Percentiles rank a stretch among this genome's conserved stretches.
Evolutionary conservation across 2,888 invertebrate species (phyloP).

Genomic region (Heteromurus nitidus): DNA sequence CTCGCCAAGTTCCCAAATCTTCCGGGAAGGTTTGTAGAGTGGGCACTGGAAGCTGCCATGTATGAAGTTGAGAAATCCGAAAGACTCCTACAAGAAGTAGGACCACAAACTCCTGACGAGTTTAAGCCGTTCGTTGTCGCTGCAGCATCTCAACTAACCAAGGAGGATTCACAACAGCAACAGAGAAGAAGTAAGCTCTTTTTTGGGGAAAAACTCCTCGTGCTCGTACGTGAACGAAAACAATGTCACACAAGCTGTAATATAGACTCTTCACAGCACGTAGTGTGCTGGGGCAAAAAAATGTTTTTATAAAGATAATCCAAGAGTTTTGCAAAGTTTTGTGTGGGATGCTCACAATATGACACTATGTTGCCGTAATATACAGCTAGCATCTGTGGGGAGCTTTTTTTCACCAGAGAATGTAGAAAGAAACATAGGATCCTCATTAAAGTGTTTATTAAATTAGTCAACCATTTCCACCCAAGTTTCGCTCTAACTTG

Average conservation of each 20-base stretch:
- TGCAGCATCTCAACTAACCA: not conserved
- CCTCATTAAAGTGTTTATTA: conserved; percentile 40
- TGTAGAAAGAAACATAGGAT: not conserved
- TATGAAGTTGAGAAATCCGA: conserved; percentile 88
- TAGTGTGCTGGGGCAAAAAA: too few species aligned
- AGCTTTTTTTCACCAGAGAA: too few species aligned
- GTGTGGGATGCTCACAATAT: too few species aligned
- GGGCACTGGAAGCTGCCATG: conserved; percentile 91
- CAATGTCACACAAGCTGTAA: too few species aligned
- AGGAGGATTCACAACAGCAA: conserved; percentile 30
- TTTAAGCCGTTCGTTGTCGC: conserved; percentile 72
- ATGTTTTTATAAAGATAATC: too few species aligned
- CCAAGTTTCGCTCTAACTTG: conserved; percentile 56
- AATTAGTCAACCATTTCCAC: conserved; percentile 34
- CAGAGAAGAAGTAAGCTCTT: conserved; percentile 44
- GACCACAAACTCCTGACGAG: conserved; percentile 71
- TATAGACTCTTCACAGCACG: too few species aligned
- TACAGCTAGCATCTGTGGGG: not conserved
- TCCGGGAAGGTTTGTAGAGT: conserved; percentile 84
- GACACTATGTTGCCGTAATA: too few species aligned
- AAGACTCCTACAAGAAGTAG: conserved; percentile 81
- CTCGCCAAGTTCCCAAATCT: conserved; percentile 85
- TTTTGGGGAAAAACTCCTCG: too few species aligned
- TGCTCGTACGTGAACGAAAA: too few species aligned
- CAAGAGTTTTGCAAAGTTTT: too few species aligned